Evolutionary conservation across 1,140 invertebrate genomes (phyloP).

Genomic region (Aphis craccivora): DNA sequence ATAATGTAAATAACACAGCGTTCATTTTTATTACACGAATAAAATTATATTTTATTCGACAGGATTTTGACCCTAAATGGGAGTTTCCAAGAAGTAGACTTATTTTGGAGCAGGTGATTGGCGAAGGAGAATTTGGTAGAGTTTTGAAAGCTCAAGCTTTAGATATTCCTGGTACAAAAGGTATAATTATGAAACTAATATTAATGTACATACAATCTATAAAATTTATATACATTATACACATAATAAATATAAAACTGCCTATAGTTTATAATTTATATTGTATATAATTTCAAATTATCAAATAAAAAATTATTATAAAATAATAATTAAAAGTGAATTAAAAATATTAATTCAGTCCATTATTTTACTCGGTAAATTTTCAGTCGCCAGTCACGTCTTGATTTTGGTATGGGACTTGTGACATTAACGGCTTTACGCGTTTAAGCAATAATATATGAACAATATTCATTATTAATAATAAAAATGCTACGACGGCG

Average conservation of each 20-base stretch:
- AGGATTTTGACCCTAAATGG: conserved; percentile 67
- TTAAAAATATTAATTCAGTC: neutral
- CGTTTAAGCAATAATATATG: neutral
- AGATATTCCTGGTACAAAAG: conserved; percentile 15
- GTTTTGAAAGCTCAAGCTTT: conserved; percentile 85
- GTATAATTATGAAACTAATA: neutral
- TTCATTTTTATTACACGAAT: neutral
- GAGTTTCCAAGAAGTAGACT: conserved; percentile 83
- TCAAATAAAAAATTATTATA: neutral
- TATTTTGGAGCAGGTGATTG: conserved; percentile 87
- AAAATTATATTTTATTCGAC: neutral
- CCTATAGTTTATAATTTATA: neutral
- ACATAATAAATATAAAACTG: neutral
- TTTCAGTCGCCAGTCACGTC: conserved; percentile 26
- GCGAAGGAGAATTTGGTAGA: conserved; percentile 88
- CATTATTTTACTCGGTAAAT: too few species aligned
- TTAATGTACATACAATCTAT: neutral
- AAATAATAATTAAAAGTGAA: neutral
- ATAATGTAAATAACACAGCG: neutral
- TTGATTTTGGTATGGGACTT: neutral
- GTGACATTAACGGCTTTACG: neutral
- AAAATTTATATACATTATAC: neutral
- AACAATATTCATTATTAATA: conserved; percentile 38
- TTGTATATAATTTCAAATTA: neutral
- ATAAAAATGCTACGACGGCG: neutral